Evolutionary conservation across 2,888 invertebrate genomes (phyloP).

Genomic region (Meganola albula): DNA sequence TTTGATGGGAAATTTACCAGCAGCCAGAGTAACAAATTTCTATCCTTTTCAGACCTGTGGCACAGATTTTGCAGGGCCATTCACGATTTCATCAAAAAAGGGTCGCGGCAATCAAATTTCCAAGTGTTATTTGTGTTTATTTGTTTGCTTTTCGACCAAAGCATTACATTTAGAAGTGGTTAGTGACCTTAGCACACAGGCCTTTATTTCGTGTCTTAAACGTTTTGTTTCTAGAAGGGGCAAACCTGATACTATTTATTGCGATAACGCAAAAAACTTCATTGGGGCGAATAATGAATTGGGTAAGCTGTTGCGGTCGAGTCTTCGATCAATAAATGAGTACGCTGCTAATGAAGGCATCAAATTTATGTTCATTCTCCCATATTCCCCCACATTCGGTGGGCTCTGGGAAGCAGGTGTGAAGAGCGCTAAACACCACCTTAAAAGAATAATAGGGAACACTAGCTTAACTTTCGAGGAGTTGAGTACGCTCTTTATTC

Average conservation of each 20-base stretch:
- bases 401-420: constrained; percentile 6
- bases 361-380: constrained; percentile 4
- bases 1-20: constrained; percentile 9
- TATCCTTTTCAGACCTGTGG: constrained; percentile 10
- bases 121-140: constrained; percentile 9
- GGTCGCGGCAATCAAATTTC: constrained; percentile 3
- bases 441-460: constrained; percentile 5
- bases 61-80: constrained; percentile 10
- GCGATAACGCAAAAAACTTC: constrained; percentile 8
- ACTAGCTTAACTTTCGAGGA: constrained; percentile 8
- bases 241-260: constrained; percentile 7
- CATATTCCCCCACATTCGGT: constrained; percentile 8
- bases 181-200: constrained; percentile 5
- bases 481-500: constrained; percentile 8
- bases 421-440: background rate
- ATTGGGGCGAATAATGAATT: constrained; percentile 6
- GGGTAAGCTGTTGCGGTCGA: background rate
- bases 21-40: constrained; percentile 1
- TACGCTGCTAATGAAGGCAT: constrained; percentile 6
- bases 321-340: background rate
- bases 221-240: constrained; percentile 10
- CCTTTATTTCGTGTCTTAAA: constrained; percentile 5
- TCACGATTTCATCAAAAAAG: constrained; percentile 6
- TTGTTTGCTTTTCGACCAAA: constrained; percentile 9
- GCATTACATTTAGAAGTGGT: constrained; percentile 6